Conservation (phyloP, 2,113 vertebrate species). For the Tapirus terrestris region DNA sequence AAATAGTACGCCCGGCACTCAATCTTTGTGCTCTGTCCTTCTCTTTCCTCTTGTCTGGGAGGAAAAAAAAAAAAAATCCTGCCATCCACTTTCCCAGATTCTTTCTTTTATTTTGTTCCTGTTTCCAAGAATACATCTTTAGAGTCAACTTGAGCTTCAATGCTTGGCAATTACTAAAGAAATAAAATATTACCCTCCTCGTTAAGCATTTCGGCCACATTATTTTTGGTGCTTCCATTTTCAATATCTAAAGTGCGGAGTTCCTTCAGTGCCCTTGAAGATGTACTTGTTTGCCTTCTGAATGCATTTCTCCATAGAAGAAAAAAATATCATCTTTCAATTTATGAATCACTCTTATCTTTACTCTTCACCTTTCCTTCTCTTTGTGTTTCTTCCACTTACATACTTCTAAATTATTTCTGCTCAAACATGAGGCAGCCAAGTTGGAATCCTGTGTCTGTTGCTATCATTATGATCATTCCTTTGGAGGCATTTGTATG, state of each 20-base stretch:
- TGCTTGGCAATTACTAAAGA: constrained; percentile 78
- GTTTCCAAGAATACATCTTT: constrained; percentile 81
- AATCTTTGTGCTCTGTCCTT: constrained; percentile 49
- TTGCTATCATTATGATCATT: constrained; percentile 41
- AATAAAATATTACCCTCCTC: constrained; percentile 79
- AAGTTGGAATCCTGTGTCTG: constrained; percentile 68
- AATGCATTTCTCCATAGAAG: constrained; percentile 80
- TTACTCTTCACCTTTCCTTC: constrained; percentile 84
- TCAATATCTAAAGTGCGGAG: constrained; percentile 70
- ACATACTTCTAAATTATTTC: constrained; percentile 83
- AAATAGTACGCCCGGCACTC: neutral
- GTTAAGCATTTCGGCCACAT: constrained; percentile 79
- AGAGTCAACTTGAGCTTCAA: constrained; percentile 78
- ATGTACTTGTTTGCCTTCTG: constrained; percentile 78
- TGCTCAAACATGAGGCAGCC: constrained; percentile 63
- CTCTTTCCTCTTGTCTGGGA: constrained; percentile 38
- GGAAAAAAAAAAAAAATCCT: neutral
- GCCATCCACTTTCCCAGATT: constrained; percentile 73
- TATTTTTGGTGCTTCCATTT: constrained; percentile 79
- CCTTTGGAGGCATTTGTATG: constrained; percentile 41
- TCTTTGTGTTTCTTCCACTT: constrained; percentile 80
- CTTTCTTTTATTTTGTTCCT: constrained; percentile 80
- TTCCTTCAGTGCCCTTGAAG: constrained; percentile 82
- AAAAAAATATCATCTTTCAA: constrained; percentile 82
- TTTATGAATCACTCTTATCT: constrained; percentile 86